Base-by-base conservation (phyloP, 2,888 invertebrate genomes). In the Athalia circularis region DNA sequence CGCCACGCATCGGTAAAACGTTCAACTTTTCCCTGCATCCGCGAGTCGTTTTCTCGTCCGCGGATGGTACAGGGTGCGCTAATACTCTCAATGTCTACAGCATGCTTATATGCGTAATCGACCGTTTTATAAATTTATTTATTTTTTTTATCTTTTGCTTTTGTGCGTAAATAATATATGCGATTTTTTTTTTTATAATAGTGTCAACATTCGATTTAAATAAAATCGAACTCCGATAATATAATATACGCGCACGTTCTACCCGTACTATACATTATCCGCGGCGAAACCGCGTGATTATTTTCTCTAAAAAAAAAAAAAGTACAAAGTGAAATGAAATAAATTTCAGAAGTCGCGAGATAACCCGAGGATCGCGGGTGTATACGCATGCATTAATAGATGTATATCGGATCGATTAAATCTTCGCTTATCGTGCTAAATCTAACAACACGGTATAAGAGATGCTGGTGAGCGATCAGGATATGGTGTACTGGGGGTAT, bases 371-470 rank as follows among this genome's bases (percentile, higher is more conserved):
- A 29, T 29, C 29, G 29, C 29, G 29, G 29, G 29, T 29, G 54
- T 54, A 11, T 11, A 54, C 54, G 59, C 59, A 72, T 45, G 72
- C 72, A 72, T 72, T 72, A 72, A 87, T 88, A 86, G 84, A 82
- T 81, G 80, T 79, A 81, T 84, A 90, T 90, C 90, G 85, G 84
- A 90, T 90, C 90, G 84, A 88, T 84, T 88, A 87, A 88, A 90
- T 90, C 89, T 89, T 83, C 80, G 74, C 84, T 88, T 88, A 89
- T 88, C 88, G 85, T 47, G 47, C 79, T 2, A 81, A 85, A 90
- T 90, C 90, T 88, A 87, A 45, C 52, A 72, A 72, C 72, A 57
- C 72, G 72, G 72, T n/a, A 47, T 47, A 5, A 8, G 29, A 43
- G 52, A 47, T 59, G 47, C 59, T 5, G 72, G 72, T 47, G 13